Conservation (phyloP, 2,113 vertebrate genomes). For the Propithecus coquereli region DNA sequence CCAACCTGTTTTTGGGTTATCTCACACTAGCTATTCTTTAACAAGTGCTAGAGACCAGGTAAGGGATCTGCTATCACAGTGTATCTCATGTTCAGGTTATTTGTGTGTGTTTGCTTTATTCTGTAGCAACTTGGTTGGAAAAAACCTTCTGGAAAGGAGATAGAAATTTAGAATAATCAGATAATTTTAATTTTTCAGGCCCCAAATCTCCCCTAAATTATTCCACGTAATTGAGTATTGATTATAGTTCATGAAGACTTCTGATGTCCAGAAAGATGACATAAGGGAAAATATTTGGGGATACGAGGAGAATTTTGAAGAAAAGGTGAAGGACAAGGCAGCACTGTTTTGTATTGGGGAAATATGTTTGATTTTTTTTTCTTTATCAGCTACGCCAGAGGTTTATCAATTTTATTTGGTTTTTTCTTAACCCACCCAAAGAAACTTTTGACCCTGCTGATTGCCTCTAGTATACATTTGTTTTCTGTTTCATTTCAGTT, state of each 20-base stretch:
- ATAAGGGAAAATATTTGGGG: background rate
- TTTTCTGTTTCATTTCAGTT: background rate
- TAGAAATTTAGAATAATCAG: conserved; percentile 22
- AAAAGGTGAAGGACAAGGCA: background rate
- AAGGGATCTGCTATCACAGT: background rate
- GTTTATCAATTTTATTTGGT: background rate
- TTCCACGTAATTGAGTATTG: background rate
- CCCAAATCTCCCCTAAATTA: background rate
- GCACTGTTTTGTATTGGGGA: background rate
- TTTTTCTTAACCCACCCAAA: background rate
- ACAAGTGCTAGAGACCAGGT: background rate
- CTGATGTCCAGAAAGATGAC: background rate
- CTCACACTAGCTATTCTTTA: background rate
- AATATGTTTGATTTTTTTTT: background rate
- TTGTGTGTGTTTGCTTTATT: conserved; percentile 10
- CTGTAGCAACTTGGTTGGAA: background rate
- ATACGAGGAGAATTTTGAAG: background rate
- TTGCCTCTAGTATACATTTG: background rate
- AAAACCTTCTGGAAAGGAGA: background rate
- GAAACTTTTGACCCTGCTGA: background rate
- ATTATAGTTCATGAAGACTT: background rate
- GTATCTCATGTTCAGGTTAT: background rate
- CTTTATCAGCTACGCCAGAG: background rate
- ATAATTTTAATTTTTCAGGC: conserved; percentile 16
- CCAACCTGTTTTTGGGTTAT: background rate